Evolutionary conservation across 2,888 invertebrate genomes (phyloP), one percentile per base, ranked within the genome.

Genomic region (Pollenia angustigena): DNA sequence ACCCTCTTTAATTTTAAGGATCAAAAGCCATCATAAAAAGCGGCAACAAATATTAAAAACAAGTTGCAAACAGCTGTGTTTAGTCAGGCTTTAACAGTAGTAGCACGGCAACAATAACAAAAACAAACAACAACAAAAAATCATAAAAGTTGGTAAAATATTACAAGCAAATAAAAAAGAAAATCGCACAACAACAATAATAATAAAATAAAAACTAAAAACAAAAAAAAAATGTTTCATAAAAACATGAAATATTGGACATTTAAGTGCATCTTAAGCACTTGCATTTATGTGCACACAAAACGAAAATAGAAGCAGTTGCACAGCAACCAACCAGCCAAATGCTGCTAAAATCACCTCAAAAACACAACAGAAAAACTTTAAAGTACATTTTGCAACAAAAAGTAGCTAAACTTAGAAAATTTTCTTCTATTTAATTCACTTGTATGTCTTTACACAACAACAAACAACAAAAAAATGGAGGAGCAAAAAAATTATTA

Each of bases 161-260:
- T 88, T 89, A 79, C 88, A 71, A 90, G 54, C 58, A 83, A 79
- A 78, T 84, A 50, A 72, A 83, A 75, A 81, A 76, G 80, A 84
- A 81, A 81, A 84, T 80, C 81, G 50, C 64, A 79, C 64, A 79
- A 75, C 54, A 78, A 66, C 64, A 79, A 68, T 64, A 74, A 74
- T 42, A 68, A 60, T 18, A n/a, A 72, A 71, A 48, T 52, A 68
- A 40, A 69, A 60, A 71, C 12, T 52, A 74, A 56, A 56, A 60
- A 44, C 42, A 81, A 74, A 42, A 66, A 48, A 75, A 81, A 81
- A 83, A 83, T 88, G 74, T 72, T 88, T 83, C 87, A 88, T 88
- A 88, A 88, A 88, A 88, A 87, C 88, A 91, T 91, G 91, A 91
- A 91, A 91, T 91, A 91, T 91, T 91, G 90, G 90, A 91, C 90